phyloP scores from a whole-genome alignment of 2,797 vertebrate species.

The Phrynocephalus guinanensis region DNA sequence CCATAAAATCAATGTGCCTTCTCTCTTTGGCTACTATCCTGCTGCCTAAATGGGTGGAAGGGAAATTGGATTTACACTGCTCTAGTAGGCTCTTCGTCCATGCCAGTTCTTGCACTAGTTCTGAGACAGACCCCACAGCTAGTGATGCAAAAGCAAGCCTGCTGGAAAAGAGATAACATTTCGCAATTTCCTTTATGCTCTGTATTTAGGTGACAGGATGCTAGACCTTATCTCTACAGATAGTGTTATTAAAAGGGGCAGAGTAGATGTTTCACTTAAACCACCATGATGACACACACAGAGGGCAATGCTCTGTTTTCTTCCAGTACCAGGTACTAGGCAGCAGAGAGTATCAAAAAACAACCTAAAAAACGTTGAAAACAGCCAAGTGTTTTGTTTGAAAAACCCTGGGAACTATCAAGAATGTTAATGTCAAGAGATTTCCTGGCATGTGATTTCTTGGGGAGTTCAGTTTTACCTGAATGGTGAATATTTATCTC shows the following conservation, averaged over 20 bases:
- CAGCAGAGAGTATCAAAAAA: constrained; percentile 7
- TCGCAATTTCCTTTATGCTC: too few species aligned
- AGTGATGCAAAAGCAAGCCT: too few species aligned
- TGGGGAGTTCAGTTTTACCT: constrained; percentile 34
- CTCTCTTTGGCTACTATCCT: too few species aligned
- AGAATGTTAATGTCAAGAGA: constrained; percentile 30
- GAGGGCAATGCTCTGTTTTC: constrained; percentile 8
- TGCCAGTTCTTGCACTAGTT: too few species aligned
- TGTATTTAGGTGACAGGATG: too few species aligned
- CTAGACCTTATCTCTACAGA: constrained; percentile 1
- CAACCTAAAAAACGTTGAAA: constrained; percentile 22
- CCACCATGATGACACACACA: background rate
- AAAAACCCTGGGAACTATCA: constrained; percentile 42
- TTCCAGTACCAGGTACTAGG: constrained; percentile 34
- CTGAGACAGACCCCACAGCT: too few species aligned
- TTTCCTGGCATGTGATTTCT: constrained; percentile 30
- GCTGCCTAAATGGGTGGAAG: too few species aligned
- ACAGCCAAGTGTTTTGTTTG: background rate
- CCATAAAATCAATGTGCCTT: too few species aligned
- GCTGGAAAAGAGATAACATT: too few species aligned
- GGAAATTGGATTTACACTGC: too few species aligned
- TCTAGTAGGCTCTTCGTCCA: too few species aligned
- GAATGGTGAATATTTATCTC: constrained; percentile 33
- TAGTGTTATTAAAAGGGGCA: background rate
- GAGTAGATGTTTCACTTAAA: background rate